Percentiles rank a stretch among this genome's conserved stretches.
These are phyloP conservation scores for Mamestra brassicae DNA, from an alignment of 2,888 invertebrate species.

Conservation along the genomic window DNA sequence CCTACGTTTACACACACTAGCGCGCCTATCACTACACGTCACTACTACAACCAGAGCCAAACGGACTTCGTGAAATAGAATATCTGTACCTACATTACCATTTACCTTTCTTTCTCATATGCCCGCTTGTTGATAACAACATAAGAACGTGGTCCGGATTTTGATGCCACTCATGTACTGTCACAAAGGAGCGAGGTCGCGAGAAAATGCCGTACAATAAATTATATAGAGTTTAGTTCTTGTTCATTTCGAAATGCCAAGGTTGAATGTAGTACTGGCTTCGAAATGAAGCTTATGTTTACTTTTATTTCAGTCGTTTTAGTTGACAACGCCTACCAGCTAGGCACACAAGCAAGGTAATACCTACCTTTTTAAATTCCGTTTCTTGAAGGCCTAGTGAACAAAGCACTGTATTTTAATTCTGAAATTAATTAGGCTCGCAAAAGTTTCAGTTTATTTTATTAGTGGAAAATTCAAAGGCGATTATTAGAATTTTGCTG, in stretches of 20 bases:
- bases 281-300: constrained; percentile 14
- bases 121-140: background rate
- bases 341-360: background rate
- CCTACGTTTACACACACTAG: too few relatives aligned
- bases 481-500: background rate
- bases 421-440: constrained; percentile 3
- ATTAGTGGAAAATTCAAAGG: constrained; percentile 11
- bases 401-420: constrained; percentile 12
- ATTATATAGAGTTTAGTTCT: constrained; percentile 30
- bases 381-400: background rate
- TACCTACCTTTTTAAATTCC: too few relatives aligned
- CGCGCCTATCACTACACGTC: too few relatives aligned
- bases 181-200: constrained; percentile 24
- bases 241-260: constrained; percentile 29
- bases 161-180: constrained; percentile 23
- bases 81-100: too few relatives aligned
- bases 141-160: constrained; percentile 30
- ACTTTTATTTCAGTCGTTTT: constrained; percentile 6
- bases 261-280: constrained; percentile 14
- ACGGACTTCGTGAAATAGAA: too few relatives aligned
- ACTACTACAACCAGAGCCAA: too few relatives aligned
- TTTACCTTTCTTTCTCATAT: constrained; percentile 12
- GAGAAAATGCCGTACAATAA: constrained; percentile 24
- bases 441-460: constrained; percentile 18
- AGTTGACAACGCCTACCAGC: background rate